A percentile compares a stretch with the other conserved stretches of the same genome.
These are phyloP conservation scores for Nomada goodeniana DNA, from an alignment of 2,888 invertebrate genomes.

Conservation along the genomic window DNA sequence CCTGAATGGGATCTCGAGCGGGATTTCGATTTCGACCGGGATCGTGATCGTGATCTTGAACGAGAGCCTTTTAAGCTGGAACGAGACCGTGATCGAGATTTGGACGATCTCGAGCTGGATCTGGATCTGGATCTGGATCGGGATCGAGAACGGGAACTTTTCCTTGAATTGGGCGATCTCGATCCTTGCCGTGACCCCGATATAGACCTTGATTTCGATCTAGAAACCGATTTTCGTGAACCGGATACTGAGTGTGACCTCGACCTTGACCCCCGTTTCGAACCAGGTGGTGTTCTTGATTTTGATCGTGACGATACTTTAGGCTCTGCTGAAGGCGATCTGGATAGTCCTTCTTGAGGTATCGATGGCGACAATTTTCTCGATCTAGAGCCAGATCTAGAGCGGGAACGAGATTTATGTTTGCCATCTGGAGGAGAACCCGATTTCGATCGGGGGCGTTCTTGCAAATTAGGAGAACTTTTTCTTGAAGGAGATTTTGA, in stretches of 20 bases:
- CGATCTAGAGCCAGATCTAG: constrained; percentile 66
- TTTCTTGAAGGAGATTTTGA: constrained; percentile 63
- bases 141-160: constrained; percentile 72
- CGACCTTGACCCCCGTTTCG: constrained; percentile 68
- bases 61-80: constrained; percentile 66
- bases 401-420: constrained; percentile 72
- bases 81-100: constrained; percentile 78
- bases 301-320: constrained; percentile 38
- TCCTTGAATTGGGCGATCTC: constrained; percentile 65
- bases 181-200: constrained; percentile 75
- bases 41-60: constrained; percentile 71
- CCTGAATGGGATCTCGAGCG: constrained; percentile 55
- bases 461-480: constrained; percentile 48
- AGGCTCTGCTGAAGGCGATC: constrained; percentile 66
- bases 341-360: constrained; percentile 66
- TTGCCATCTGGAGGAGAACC: constrained; percentile 39
- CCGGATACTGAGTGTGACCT: constrained; percentile 67
- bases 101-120: constrained; percentile 71
- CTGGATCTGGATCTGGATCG: constrained; percentile 69
- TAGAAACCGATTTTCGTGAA: constrained; percentile 60
- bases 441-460: constrained; percentile 55
- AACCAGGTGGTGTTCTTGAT: constrained; percentile 42
- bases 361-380: constrained; percentile 57
- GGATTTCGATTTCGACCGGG: constrained; percentile 71
- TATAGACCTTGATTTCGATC: constrained; percentile 61